Percentiles rank a stretch among this genome's conserved stretches.
Evolutionary conservation across 1,140 invertebrate species (phyloP).

Genomic region (Brachionus rotundiformis): DNA sequence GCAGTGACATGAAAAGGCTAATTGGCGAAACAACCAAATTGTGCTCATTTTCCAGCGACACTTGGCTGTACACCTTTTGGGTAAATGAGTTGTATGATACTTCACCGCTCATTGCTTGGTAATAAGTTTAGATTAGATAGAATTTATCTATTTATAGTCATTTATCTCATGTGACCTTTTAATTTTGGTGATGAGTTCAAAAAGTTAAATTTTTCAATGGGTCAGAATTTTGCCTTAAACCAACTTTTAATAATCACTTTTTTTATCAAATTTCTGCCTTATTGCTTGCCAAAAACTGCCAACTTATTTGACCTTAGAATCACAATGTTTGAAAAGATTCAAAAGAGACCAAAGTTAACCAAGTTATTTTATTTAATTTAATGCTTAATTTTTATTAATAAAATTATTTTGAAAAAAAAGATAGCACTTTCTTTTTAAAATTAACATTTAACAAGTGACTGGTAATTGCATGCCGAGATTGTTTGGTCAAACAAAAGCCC

Average conservation of each 20-base stretch:
- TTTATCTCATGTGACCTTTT: neutral
- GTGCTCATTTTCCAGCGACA: neutral
- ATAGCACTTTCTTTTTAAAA: too few relatives aligned
- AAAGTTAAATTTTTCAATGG: neutral
- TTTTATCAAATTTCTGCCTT: too few relatives aligned
- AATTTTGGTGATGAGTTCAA: neutral
- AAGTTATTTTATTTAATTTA: too few relatives aligned
- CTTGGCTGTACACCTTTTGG: neutral
- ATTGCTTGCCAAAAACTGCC: too few relatives aligned
- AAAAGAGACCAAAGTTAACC: too few relatives aligned
- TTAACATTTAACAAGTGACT: neutral
- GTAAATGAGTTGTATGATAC: conserved; percentile 10
- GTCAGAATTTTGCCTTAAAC: neutral
- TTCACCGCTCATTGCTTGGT: neutral
- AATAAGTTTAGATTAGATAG: neutral
- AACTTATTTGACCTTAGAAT: neutral
- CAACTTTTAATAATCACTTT: too few relatives aligned
- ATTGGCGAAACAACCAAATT: conserved; percentile 63
- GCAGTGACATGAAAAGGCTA: conserved; percentile 70
- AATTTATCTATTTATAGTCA: neutral
- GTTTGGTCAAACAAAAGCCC: neutral
- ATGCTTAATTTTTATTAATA: too few relatives aligned
- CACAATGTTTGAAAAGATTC: too few relatives aligned
- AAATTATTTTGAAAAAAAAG: neutral
- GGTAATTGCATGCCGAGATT: neutral